Evolutionary conservation across 2,113 vertebrate genomes (phyloP), one percentile per base, ranked within the genome.

Genomic region (Rhodinocichla rosea): DNA sequence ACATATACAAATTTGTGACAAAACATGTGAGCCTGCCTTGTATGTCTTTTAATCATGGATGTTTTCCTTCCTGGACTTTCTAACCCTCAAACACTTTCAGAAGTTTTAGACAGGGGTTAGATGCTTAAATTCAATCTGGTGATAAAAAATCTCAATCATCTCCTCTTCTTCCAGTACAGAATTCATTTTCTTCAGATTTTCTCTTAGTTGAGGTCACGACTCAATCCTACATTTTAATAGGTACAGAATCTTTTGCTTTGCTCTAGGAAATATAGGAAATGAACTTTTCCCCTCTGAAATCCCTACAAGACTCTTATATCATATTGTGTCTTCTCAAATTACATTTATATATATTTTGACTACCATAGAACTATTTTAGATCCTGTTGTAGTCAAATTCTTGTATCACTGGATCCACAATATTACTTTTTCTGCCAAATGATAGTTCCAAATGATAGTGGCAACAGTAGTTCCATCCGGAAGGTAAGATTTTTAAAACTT

Each of bases 261-360:
- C 12, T 69, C 2, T 44, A 60, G 20, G 3, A 86, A 69, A 80
- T 19, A 11, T 20, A 64, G 57, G 45, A 85, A 83, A 27, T 2
- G 0, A 75, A 12, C 4, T 33, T 55, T 76, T 23, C 4, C 1
- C 11, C 5, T 3, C 7, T 39, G 6, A 39, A 53, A 1, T 57
- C 13, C 2, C 14, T 24, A 6, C 4, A 78, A 56, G 7, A 8
- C 2, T 37, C 7, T 64, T 60, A 52, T 18, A 35, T 35, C 3
- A 44, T 39, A 35, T 3, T 20, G 1, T n/a, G 5, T 18, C 33
- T 42, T 27, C 14, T 71, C 65, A 87, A 80, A 65, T 62, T 1
- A 53, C 3, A 44, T 15, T 22, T 35, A 26, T 42, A 8, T 42
- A 27, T 3, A 22, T 52, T 50, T 62, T 37, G 45, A 40, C 53